Base-by-base conservation (phyloP, 1,140 invertebrate species). In the Pinna nobilis region DNA sequence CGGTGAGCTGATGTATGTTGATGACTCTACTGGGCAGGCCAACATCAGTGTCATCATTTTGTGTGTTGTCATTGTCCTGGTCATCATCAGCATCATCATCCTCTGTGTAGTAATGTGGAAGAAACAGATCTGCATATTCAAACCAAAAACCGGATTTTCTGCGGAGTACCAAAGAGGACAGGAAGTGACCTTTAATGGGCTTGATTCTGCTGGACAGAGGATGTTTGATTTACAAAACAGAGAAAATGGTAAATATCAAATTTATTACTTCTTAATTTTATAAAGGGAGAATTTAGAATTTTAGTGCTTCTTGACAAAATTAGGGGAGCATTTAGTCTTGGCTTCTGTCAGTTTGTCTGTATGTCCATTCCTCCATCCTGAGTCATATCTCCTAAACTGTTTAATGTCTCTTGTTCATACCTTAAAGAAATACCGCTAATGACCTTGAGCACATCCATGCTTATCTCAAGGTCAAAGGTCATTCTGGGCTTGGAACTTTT, bases 101-200 rank as follows among this genome's bases (percentile, higher is more conserved):
- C 53, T 86, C 2, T 6, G 85, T 0, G 2, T 81, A 2, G 35
- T 80, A 5, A 79, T 87, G 80, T 82, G 80, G 74, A 70, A 61
- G 20, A 74, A 74, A 35, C 55, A 74, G 20, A 66, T 81, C 39
- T 76, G 81, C 18, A 77, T 79, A 30, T 87, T 84, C 74, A 82
- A 78, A 72, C 50, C n/a, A 30, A 73, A 70, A 35, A 63, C 23
- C 28, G 59, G 39, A 25, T 39, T 41, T 4, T 11, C 39, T 39
- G 59, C 39, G 5, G 39, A 37, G 23, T 65, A 70, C 47, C 35
- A 23, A 47, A 32, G 25, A 28, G 70, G 70, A 30, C 61, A 63
- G 61, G 35, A 72, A 30, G 70, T 72, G n/a, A 20, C n/a, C 15
- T 65, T 72, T 47, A 37, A 23, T 25, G 70, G 65, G 5, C 32